Conservation (phyloP, 2,113 vertebrate genomes). For the Lipotes vexillifer region DNA sequence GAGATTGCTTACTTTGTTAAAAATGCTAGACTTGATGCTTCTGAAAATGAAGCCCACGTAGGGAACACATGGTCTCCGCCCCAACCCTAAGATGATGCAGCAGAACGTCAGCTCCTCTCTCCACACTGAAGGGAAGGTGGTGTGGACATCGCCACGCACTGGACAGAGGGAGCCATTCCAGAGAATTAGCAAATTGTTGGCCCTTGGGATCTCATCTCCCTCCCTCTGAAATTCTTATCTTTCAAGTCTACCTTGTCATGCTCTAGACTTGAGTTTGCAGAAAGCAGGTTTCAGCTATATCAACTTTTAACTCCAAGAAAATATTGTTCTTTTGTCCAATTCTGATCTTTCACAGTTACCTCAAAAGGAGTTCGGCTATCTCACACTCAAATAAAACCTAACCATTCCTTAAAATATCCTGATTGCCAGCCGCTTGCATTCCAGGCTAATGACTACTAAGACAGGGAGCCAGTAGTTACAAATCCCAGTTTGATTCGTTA, state of each 20-base stretch:
- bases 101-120: background rate
- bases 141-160: no score
- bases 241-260: background rate
- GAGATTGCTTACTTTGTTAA: background rate
- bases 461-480: background rate
- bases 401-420: background rate
- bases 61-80: background rate
- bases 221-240: background rate
- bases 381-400: background rate
- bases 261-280: background rate
- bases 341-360: background rate
- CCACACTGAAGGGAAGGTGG: background rate
- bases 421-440: background rate
- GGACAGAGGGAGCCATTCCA: background rate
- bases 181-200: background rate
- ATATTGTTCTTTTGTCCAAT: background rate
- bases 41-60: background rate
- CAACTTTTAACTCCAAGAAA: background rate
- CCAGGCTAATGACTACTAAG: slow-evolving; percentile 30
- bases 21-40: background rate
- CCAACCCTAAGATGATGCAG: background rate
- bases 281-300: background rate
- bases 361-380: background rate
- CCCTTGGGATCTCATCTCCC: background rate
- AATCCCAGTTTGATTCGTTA: background rate